phyloP scores from a whole-genome alignment of 92 coral and sea anemone genomes.

The Zoanthus sociatus region DNA sequence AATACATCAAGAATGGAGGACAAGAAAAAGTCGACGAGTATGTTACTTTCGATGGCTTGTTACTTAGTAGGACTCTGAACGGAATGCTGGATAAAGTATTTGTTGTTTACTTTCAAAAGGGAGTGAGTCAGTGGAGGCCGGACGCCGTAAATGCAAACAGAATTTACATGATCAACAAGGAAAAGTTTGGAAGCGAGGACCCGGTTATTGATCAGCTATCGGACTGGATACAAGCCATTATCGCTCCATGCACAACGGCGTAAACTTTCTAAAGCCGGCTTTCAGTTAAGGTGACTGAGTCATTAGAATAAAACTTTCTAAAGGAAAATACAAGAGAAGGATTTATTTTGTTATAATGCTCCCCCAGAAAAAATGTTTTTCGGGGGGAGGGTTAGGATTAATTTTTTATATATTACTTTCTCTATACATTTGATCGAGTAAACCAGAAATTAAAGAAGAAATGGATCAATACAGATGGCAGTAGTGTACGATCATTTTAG shows the following conservation, averaged over 20 bases:
- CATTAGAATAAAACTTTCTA: no score
- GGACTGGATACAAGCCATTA: conserved; percentile 36
- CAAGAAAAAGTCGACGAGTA: conserved; percentile 21
- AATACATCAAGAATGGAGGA: conserved; percentile 29
- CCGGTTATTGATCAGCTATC: conserved; percentile 19
- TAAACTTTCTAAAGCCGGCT: neutral
- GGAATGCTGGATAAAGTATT: conserved; percentile 1
- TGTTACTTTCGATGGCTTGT: conserved; percentile 33
- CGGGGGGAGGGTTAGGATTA: no score
- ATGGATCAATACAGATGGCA: no score
- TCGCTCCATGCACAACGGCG: conserved; percentile 42
- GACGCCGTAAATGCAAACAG: conserved; percentile 31
- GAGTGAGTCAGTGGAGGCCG: conserved; percentile 22
- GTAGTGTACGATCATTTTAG: no score
- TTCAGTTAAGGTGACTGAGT: no score
- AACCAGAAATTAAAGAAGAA: no score
- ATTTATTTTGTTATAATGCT: no score
- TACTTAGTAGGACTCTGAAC: neutral
- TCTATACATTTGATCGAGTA: no score
- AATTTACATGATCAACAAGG: conserved; percentile 13
- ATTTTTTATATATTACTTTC: no score
- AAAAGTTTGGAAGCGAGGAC: conserved; percentile 29
- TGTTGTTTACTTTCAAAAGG: conserved; percentile 36
- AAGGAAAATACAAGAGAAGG: no score
- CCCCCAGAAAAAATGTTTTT: no score